A percentile compares a stretch with the other conserved stretches of the same genome.
Evolutionary conservation across 2,888 invertebrate species (phyloP).

Genomic region (Heteromyza rotundicornis): DNA sequence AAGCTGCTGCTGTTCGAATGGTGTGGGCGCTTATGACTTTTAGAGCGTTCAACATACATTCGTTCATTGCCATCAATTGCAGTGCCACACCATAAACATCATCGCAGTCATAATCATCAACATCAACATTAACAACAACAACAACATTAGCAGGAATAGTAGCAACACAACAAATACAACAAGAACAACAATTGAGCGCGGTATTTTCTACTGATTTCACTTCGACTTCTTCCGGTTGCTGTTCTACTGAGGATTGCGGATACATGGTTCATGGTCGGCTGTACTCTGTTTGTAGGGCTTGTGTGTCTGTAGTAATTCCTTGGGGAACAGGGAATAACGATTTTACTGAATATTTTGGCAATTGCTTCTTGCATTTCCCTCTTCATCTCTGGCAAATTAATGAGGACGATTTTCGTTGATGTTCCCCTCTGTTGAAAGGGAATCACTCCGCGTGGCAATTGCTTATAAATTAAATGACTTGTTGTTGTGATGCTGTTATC

Average conservation of each 20-base stretch:
- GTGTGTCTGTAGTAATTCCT: too few species aligned
- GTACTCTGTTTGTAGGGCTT: neutral
- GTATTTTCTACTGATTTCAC: conserved; percentile 60
- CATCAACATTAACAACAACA: conserved; percentile 12
- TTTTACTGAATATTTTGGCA: neutral
- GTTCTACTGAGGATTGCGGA: conserved; percentile 7
- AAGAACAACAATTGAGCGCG: too few species aligned
- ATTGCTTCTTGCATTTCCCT: too few species aligned
- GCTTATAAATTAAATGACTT: conserved; percentile 46
- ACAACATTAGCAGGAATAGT: conserved; percentile 21
- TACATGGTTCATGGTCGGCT: neutral
- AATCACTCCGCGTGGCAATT: conserved; percentile 41
- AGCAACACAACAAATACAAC: too few species aligned
- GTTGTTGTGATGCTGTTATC: conserved; percentile 36
- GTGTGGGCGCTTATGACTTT: neutral
- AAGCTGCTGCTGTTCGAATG: neutral
- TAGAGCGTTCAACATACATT: neutral
- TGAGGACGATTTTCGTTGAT: too few species aligned
- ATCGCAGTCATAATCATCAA: neutral
- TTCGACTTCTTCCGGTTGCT: conserved; percentile 57
- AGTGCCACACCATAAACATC: neutral
- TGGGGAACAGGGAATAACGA: conserved; percentile 41
- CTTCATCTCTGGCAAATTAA: too few species aligned
- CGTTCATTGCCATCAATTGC: neutral
- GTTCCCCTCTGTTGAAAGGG: too few species aligned